Evolutionary conservation across 2,113 vertebrate genomes (phyloP), one percentile per base, ranked within the genome.

Genomic region (Bothrops jararaca): DNA sequence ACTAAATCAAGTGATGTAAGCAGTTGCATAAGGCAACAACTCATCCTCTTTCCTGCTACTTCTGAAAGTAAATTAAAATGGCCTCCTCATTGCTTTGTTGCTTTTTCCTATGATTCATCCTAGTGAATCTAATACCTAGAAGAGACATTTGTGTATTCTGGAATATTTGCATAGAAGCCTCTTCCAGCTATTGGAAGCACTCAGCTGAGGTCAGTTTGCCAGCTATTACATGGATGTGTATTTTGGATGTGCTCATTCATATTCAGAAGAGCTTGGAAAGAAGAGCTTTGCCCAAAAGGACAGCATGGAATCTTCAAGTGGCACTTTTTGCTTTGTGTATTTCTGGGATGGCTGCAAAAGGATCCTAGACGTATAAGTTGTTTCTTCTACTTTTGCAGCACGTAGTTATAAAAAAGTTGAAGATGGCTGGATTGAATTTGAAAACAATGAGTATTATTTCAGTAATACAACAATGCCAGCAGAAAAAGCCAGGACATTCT

Each of bases 371-470:
- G 3, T 80, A 80, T 80, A 39, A 80, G 18, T 80, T 34, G 0
- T 80, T 80, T 42, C 90, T 97, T 93, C 95, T 3, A 52, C 29
- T n/a, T 92, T 96, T 95, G 85, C 96, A 99, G 99, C 93, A 80
- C 96, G 95, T 94, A 96, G 98, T 8, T 95, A 94, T 0, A 0
- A 0, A 95, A 94, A 94, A 60, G 98, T 98, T 26, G 97, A 97
- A 42, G 98, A 99, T 94, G 98, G 98, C 60, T 99, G 99, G 99
- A 53, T 99, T 48, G 96, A 95, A 91, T 98, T 97, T 95, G 98
- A 98, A 48, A 97, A 98, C 50, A 98, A 98, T 64, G 99, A 99
- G 45, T 99, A 99, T 94, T 99, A 97, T 93, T 95, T 99, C 89
- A 99, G 98, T 96, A 96, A 57, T 5, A 96, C 98, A 0, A 34